Conservation (phyloP, 2,888 invertebrate species). For the Cephus pulcher region DNA sequence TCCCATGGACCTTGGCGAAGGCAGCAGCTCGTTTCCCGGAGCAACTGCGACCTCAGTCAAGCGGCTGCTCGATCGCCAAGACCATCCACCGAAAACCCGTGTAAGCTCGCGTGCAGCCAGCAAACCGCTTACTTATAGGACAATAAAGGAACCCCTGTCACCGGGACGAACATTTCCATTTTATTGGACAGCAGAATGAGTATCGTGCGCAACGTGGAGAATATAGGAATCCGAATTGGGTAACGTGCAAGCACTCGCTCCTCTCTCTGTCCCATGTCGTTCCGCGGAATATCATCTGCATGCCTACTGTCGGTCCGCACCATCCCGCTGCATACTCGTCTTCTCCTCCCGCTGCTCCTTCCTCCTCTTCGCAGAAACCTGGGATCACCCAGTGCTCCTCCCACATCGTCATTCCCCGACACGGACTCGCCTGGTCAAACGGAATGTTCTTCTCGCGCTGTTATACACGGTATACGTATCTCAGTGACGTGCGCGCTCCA, state of each 20-base stretch:
- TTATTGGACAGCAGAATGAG: slow-evolving; percentile 58
- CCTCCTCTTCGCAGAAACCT: background rate
- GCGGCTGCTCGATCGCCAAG: background rate
- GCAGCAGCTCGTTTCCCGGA: background rate
- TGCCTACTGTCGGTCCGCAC: slow-evolving; percentile 27
- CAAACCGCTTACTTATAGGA: slow-evolving; percentile 40
- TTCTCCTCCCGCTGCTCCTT: background rate
- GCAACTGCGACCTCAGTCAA: background rate
- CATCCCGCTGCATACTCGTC: background rate
- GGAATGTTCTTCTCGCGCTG: slow-evolving; percentile 8
- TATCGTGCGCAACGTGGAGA: slow-evolving; percentile 40
- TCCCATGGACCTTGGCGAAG: too few species aligned
- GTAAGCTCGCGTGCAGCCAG: background rate
- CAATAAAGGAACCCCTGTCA: slow-evolving; percentile 51
- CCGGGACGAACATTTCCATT: slow-evolving; percentile 60
- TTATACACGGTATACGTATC: background rate
- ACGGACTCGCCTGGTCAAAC: background rate
- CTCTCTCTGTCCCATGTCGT: slow-evolving; percentile 16
- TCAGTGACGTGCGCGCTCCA: background rate
- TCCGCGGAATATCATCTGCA: slow-evolving; percentile 46
- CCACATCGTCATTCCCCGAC: background rate
- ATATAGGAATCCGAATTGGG: slow-evolving; percentile 59
- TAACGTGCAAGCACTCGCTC: slow-evolving; percentile 50
- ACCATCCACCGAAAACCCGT: background rate
- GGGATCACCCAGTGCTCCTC: background rate